Conservation (phyloP, 2,797 vertebrate species). For the Balearica regulorum region DNA sequence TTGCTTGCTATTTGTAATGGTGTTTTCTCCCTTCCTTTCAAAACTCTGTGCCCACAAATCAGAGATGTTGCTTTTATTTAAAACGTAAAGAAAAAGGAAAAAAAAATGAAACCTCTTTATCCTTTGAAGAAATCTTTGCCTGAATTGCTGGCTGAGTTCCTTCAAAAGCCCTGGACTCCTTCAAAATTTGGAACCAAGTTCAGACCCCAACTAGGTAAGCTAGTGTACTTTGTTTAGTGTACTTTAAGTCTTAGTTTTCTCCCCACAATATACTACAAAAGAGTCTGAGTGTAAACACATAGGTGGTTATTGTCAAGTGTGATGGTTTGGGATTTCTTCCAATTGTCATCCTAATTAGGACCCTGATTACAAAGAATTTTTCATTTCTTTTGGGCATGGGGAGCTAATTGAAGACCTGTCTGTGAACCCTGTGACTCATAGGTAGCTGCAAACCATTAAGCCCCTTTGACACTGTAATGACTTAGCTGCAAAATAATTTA, state of each 20-base stretch:
- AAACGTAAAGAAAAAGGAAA: background rate
- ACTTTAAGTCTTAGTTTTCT: background rate
- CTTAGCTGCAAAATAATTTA: background rate
- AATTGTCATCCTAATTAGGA: background rate
- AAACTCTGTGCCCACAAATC: background rate
- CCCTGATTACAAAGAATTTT: background rate
- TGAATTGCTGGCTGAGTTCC: background rate
- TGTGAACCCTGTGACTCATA: background rate
- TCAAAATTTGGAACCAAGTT: background rate
- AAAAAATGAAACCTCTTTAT: background rate
- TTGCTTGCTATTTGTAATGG: slow-evolving; percentile 6
- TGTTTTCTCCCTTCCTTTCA: background rate
- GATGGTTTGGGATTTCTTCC: background rate
- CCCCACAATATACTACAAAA: background rate
- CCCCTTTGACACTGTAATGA: background rate
- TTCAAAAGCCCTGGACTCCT: background rate
- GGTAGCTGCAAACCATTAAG: background rate
- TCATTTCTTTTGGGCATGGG: background rate
- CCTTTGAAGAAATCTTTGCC: slow-evolving; percentile 1
- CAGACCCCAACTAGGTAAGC: background rate
- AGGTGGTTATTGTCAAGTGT: background rate
- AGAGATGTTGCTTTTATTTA: background rate
- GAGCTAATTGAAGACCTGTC: background rate
- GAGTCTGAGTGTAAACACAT: background rate
- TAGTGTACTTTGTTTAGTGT: background rate